Base-by-base conservation (phyloP, 2,888 invertebrate species). In the Drosophila borealis region DNA sequence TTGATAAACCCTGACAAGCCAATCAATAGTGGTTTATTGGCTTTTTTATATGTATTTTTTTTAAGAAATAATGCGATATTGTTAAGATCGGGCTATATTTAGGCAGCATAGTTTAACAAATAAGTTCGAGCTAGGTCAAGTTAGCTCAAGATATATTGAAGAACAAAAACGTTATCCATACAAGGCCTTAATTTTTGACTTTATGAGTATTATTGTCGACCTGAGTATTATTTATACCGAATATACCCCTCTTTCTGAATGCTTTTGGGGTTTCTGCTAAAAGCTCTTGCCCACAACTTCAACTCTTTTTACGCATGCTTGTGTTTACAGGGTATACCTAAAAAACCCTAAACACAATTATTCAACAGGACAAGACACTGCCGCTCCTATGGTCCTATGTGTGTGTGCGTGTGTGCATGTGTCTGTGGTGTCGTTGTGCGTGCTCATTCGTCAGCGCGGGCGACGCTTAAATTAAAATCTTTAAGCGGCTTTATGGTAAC, bases 401-500 rank as follows among this genome's bases (percentile, higher is more conserved):
- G 17, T 13, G 10, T 25, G 11, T 29, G 39, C 9, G 10, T 36
- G 11, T 36, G 9, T n/a, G n/a, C n/a, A 0, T 68, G 45, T 46
- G 33, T 36, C 48, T 39, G 39, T 29, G 36, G 50, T 61, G 14
- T 65, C 9, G 54, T 37, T 57, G 66, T 53, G 48, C 51, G 53
- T 66, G 57, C 39, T 68, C 48, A 68, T 66, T 68, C 66, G 70
- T 61, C 55, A 68, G 70, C 46, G 37, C 29, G 42, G 54, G 36
- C 55, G 62, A 70, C 51, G 54, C 66, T 79, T 70, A 79, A 82
- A 82, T 81, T 75, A 82, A 80, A 81, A 82, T 81, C 81, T 81
- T 82, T 81, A 81, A 81, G 81, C 82, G 75, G 81, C 82, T 81
- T 81, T 80, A 78, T 75, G 71, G 80, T 71, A 73, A 80, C 80